Evolutionary conservation across 2,797 vertebrate species (phyloP).

Genomic region (Oreortyx pictus): DNA sequence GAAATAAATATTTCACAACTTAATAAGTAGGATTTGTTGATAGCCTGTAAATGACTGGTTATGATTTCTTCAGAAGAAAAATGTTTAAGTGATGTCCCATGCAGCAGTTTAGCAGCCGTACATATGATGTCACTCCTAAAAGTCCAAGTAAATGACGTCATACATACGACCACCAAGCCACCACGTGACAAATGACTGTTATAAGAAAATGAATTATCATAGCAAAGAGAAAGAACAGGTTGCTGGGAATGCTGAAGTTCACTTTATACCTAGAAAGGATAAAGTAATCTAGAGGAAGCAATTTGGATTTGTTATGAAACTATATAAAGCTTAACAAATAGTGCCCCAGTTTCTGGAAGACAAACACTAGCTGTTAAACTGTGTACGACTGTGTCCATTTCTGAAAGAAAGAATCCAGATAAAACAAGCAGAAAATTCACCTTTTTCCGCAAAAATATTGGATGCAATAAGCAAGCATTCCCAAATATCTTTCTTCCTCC

Average conservation of each 20-base stretch:
- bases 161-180: conserved; percentile 98
- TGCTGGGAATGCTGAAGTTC: conserved; percentile 12
- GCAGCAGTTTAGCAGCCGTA: conserved; percentile 97
- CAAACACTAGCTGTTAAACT: background rate
- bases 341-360: background rate
- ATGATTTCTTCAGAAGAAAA: conserved; percentile 57
- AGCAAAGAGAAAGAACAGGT: background rate
- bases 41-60: background rate
- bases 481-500: background rate
- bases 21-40: background rate
- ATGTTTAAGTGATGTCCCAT: conserved; percentile 81
- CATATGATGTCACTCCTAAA: conserved; percentile 98
- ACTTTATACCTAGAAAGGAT: conserved; percentile 31
- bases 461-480: background rate
- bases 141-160: conserved; percentile 96
- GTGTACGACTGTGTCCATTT: background rate
- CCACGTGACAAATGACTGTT: conserved; percentile 82
- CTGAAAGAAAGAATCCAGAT: background rate
- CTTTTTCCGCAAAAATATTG: background rate
- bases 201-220: background rate
- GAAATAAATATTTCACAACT: conserved; percentile 44
- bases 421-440: background rate
- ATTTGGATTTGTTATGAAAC: background rate
- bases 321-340: background rate
- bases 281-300: conserved; percentile 34